These are phyloP conservation scores for Sylvicola fuscatus DNA, from an alignment of 2,888 invertebrate species.

Conservation along the genomic window DNA sequence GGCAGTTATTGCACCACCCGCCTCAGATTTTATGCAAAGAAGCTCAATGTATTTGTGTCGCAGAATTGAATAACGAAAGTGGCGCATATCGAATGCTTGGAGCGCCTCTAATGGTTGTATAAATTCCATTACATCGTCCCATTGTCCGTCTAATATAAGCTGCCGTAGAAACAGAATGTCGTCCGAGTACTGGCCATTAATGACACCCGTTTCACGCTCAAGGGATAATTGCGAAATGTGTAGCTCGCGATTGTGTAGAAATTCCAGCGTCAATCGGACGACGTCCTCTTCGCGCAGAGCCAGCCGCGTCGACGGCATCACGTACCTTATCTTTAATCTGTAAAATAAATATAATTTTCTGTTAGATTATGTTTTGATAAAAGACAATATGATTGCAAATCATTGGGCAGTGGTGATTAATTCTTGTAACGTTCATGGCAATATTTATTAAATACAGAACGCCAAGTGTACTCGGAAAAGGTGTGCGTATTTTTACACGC, in stretches of 20 bases:
- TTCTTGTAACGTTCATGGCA: no score
- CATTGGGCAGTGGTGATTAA: no score
- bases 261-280: conserved; percentile 65
- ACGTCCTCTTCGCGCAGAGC: conserved; percentile 77
- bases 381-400: no score
- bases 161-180: conserved; percentile 87
- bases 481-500: no score
- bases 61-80: conserved; percentile 70
- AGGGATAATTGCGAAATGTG: conserved; percentile 81
- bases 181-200: conserved; percentile 83
- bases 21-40: conserved; percentile 85
- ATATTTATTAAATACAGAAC: no score
- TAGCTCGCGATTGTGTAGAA: conserved; percentile 71
- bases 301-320: conserved; percentile 68
- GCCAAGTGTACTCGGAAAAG: no score
- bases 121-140: conserved; percentile 94
- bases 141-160: conserved; percentile 89
- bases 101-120: conserved; percentile 77
- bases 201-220: conserved; percentile 87
- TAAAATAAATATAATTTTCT: no score
- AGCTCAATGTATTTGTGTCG: conserved; percentile 88
- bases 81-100: conserved; percentile 62
- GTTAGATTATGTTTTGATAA: no score
- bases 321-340: no score
- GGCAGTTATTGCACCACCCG: conserved; percentile 54